Base-by-base conservation (phyloP, 2,797 vertebrate species). In the Paguma larvata region DNA sequence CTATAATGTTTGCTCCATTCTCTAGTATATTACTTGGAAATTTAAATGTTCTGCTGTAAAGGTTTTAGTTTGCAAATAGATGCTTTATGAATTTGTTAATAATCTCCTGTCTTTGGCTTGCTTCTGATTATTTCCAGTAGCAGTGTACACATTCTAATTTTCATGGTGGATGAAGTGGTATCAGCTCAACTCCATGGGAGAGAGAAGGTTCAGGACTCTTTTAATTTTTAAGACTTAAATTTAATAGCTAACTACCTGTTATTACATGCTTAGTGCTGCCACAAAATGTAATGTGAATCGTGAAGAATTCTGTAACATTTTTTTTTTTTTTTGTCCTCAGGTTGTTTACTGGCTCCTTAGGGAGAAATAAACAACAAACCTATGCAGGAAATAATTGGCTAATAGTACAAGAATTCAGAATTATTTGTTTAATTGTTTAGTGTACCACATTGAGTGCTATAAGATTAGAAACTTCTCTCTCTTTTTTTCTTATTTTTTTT, bases 171-270 rank as follows among this genome's bases (percentile, higher is more conserved):
- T 91, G n/a, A 78, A 83, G 12, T 89, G 70, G n/a, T 84, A 44
- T 32, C 56, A n/a, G 16, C 41, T 70, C 51, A 41, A 9, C 84
- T 84, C 62, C 38, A 9, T 48, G 68, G 44, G 78, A 75, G 19
- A 82, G 27, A 88, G 41, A 56, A 77, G 62, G 23, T 83, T 77
- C 67, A 82, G 56, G 59, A 15, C 59, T 88, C 77, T 19, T 51
- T 90, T 59, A 78, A 63, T 56, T 9, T 67, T n/a, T 65, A 92
- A 88, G 56, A 94, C 46, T 75, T 88, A 75, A 87, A 83, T 75
- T 65, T 38, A 62, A 1, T 51, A 51, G 72, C 48, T 79, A n/a
- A 73, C 56, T 53, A 62, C 30, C 75, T 65, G 13, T 87, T 82
- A 51, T 87, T 82, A 53, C 2, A 25, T 53, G 59, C 19, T 46